Evolutionary conservation across 2,888 invertebrate genomes (phyloP), one percentile per base, ranked within the genome.

Genomic region (Silvanus unidentatus): DNA sequence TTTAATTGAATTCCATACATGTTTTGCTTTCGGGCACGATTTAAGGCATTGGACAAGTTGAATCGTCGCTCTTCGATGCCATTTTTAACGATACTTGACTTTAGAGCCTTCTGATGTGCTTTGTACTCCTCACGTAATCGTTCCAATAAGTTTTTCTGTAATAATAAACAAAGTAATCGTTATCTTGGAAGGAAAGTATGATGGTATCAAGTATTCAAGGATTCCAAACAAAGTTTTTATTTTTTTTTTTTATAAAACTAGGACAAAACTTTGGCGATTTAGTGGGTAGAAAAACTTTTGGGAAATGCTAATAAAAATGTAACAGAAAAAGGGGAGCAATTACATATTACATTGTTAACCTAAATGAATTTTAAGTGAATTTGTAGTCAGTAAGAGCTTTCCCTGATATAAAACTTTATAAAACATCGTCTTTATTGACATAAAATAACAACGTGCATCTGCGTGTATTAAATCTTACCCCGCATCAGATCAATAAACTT

Each of bases 21-120:
- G 48, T 69, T 67, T 53, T 72, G 72, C 50, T 72, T 73, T 34
- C 71, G 59, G 30, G 69, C 66, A 48, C 71, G 55, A 42, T 57
- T 66, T 40, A 71, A 54, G 22, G 70, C 67, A 48, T 60, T 66
- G 5, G 64, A 59, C 41, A 72, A 51, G 54, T 66, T 68, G 45
- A 60, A 60, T 42, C 68, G 55, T 45, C 66, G 58, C 43, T 72
- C 71, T 52, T 70, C 69, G 9, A 69, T 53, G 8, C 66, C 64
- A 49, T 59, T 62, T 52, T 67, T 70, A 2, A 61, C 51, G 5
- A 59, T 52, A 43, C 62, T 64, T 2, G 51, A 58, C 57, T 70
- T 68, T 6, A 66, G 37, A 16, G 55, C 54, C 40, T 65, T 67
- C 41, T 70, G 65, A 42, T 67, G 63, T 15, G 53, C 50, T 52